These are phyloP conservation scores for Drosophila nasuta DNA, from an alignment of 1,140 invertebrate genomes.

Conservation along the genomic window DNA sequence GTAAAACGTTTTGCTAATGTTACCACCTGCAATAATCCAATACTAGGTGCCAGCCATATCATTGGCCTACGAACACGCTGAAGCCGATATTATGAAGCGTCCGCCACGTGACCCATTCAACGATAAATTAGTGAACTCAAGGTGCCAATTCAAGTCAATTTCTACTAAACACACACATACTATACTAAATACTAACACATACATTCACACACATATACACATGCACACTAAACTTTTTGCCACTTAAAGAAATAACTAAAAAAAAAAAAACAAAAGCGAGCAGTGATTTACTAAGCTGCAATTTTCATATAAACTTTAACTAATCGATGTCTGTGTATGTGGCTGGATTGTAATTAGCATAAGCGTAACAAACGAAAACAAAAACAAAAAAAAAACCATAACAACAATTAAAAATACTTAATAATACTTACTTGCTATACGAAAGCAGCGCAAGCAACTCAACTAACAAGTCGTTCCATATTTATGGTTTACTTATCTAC, in stretches of 20 bases:
- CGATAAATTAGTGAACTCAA: slow-evolving; percentile 99
- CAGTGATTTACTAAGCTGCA: slow-evolving; percentile 62
- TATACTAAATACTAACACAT: slow-evolving; percentile 35
- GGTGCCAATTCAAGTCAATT: slow-evolving; percentile 88
- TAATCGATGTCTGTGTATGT: slow-evolving; percentile 76
- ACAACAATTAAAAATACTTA: slow-evolving; percentile 14
- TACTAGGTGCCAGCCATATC: slow-evolving; percentile 98
- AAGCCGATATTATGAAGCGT: slow-evolving; percentile 99
- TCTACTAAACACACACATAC: slow-evolving; percentile 42
- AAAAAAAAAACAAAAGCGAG: slow-evolving; percentile 49
- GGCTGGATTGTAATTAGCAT: slow-evolving; percentile 79
- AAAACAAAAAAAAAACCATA: background rate
- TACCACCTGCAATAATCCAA: slow-evolving; percentile 77
- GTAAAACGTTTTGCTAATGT: slow-evolving; percentile 75
- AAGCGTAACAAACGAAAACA: slow-evolving; percentile 58
- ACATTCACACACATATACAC: slow-evolving; percentile 20
- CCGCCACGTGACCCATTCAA: slow-evolving; percentile 97
- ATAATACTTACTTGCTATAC: slow-evolving; percentile 26
- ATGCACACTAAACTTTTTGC: slow-evolving; percentile 50
- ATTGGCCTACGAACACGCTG: slow-evolving; percentile 99
- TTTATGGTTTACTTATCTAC: slow-evolving; percentile 54
- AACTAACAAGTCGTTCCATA: slow-evolving; percentile 57
- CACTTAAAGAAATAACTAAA: slow-evolving; percentile 59
- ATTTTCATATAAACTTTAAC: slow-evolving; percentile 48
- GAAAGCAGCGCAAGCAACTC: slow-evolving; percentile 43